Conservation (phyloP, 2,888 invertebrate genomes). For the Eurytoma adleriae region DNA sequence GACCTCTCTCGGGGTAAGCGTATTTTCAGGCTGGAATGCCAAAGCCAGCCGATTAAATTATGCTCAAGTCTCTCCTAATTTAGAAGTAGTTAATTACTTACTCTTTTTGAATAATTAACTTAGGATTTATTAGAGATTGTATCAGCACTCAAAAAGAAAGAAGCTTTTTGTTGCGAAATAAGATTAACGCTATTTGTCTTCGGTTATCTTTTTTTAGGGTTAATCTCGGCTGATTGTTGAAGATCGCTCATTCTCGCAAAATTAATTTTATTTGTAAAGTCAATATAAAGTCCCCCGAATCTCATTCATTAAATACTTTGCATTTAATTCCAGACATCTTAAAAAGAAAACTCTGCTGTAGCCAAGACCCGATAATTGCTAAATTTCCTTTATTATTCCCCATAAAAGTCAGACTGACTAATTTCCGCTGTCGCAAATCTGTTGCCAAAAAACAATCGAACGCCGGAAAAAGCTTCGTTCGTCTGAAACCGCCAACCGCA, state of each 20-base stretch:
- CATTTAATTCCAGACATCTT: too few species aligned
- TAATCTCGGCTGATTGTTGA: not conserved
- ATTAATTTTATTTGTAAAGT: too few species aligned
- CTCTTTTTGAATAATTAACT: conserved; percentile 33
- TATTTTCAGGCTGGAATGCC: conserved; percentile 24
- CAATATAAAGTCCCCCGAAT: too few species aligned
- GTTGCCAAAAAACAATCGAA: conserved; percentile 16
- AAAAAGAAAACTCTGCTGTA: too few species aligned
- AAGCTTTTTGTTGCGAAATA: too few species aligned
- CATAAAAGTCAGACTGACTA: too few species aligned
- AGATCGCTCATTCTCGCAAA: too few species aligned
- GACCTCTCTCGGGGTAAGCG: conserved; percentile 26
- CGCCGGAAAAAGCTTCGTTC: not conserved
- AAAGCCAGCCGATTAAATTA: conserved; percentile 34
- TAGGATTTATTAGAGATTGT: not conserved
- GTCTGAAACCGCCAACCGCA: not conserved
- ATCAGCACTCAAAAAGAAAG: not conserved
- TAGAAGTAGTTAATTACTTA: conserved; percentile 35
- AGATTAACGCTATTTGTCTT: too few species aligned
- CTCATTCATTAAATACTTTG: too few species aligned
- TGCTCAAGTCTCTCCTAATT: conserved; percentile 7
- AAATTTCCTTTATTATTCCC: too few species aligned
- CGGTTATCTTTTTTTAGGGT: too few species aligned
- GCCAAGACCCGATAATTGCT: too few species aligned
- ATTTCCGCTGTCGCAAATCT: not conserved